Base-by-base conservation (phyloP, 2,113 vertebrate species). In the Neolamprologus toae region DNA sequence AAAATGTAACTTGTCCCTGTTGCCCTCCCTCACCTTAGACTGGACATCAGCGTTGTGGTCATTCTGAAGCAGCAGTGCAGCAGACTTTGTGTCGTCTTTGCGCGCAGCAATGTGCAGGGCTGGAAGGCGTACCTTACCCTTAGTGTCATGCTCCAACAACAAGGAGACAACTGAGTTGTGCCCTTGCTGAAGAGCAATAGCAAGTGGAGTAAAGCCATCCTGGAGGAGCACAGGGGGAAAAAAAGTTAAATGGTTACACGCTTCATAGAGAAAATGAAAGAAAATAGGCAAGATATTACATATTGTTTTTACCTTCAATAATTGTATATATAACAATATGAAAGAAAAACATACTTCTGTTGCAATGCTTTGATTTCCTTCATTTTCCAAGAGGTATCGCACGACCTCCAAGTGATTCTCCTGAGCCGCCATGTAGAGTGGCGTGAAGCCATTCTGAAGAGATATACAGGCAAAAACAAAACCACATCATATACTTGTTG, bases 1-100 rank as follows among this genome's bases (percentile, higher is more conserved):
- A 26, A 35, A 61, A 61, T 31, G 16, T 73, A 73, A 11, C 9
- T 49, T n/a, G 7, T 54, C 3, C 19, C 4, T 11, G 35, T 7
- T 3, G 8, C 19, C 0, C n/a, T 35, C 4, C 7, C 93, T 96
- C 96, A 99, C 99, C 98, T 99, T 99, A 80, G 98, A 99, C 91
- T 99, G 99, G 55, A 99, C 98, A 0, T 99, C 99, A 0, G 99
- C 99, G 0, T 99, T 99, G 90, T 99, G 99, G 93, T 99, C 98
- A 1, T 98, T 99, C 96, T 99, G 99, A 78, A 99, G 98, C 51
- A 99, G 90, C 14, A 99, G 97, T 0, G 99, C 99, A 0, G 98
- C 99, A 1, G 98, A 98, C 31, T 99, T 99, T 91, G 98, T 99
- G 96, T 99, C 99, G 1, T 99, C 99, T 90, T 99, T 99, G 90